phyloP scores from a whole-genome alignment of 2,113 vertebrate genomes.

The Phrynosoma blainvillii region DNA sequence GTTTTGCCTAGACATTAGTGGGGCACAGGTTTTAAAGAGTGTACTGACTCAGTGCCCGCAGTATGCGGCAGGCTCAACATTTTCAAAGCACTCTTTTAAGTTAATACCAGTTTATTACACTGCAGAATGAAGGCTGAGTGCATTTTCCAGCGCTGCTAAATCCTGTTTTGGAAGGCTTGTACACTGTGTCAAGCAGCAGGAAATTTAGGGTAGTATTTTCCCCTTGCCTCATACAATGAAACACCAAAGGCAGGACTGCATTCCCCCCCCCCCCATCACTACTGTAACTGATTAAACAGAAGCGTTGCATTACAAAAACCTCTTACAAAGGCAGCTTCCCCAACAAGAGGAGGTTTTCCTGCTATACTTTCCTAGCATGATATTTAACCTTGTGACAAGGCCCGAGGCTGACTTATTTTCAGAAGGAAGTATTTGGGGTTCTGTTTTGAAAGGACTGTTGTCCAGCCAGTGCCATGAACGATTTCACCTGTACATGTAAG shows the following conservation, averaged over 20 bases:
- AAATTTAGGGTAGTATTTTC: conserved; percentile 15
- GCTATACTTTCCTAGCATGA: conserved; percentile 27
- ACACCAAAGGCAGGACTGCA: conserved; percentile 25
- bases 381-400: background rate
- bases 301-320: conserved; percentile 33
- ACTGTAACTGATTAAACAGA: conserved; percentile 54
- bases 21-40: background rate
- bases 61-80: background rate
- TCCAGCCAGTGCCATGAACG: background rate
- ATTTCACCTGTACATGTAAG: background rate
- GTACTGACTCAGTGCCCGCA: background rate
- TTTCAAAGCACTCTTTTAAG: conserved; percentile 23
- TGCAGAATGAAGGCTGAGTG: background rate
- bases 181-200: conserved; percentile 8
- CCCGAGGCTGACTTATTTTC: conserved; percentile 22
- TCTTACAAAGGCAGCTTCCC: conserved; percentile 13
- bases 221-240: conserved; percentile 20
- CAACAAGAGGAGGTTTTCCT: conserved; percentile 37
- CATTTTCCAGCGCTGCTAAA: conserved; percentile 14
- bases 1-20: background rate
- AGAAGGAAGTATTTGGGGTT: conserved; percentile 7
- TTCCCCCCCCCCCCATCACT: background rate
- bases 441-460: background rate
- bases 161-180: rapidly evolving
- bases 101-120: background rate